Base-by-base conservation (phyloP, 1,140 invertebrate species). In the Danaus melanippus region DNA sequence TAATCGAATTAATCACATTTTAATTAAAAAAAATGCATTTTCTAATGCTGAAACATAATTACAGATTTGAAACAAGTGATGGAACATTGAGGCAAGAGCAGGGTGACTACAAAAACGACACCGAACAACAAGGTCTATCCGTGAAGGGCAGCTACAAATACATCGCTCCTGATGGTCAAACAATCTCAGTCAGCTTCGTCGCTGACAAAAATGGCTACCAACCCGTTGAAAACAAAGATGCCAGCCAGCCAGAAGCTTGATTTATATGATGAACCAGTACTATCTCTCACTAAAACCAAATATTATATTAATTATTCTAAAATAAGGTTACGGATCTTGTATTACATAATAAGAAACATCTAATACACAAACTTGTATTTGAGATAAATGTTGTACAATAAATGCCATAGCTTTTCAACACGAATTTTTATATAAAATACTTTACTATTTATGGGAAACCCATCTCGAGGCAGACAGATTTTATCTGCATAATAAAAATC, bases 131-230 rank as follows among this genome's bases (percentile, higher is more conserved):
- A 67, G 87, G 87, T 1, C 75, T 91, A 2, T 79, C 77, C 0
- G 91, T 91, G 6, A 88, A 89, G 53, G 93, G 93, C 11, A 88
- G 88, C 9, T 93, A 91, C 87, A 89, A 88, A 56, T 94, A 91
- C 78, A 81, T 89, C 1, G 89, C 88, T 8, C 87, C 89, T n/a
- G 92, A 94, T 70, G 92, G 92, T 10, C 87, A 88, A 21, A 86
- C 88, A 10, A 89, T 91, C 52, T 87, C 88, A 1, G 79, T 93
- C 9, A 90, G 84, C 42, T 94, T 92, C 74, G 79, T 89, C 39
- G 93, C 93, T 46, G 92, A 93, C 73, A 92, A 94, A 74, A 92
- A 93, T 53, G 93, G 93, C 8, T 94, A 93, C 89, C 91, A 90
- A 53, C 91, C 92, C 39, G 70, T 66, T 10, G 79, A 82, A 65